Evolutionary conservation across 1,140 invertebrate species (phyloP).

Genomic region (Drosophila suzukii): DNA sequence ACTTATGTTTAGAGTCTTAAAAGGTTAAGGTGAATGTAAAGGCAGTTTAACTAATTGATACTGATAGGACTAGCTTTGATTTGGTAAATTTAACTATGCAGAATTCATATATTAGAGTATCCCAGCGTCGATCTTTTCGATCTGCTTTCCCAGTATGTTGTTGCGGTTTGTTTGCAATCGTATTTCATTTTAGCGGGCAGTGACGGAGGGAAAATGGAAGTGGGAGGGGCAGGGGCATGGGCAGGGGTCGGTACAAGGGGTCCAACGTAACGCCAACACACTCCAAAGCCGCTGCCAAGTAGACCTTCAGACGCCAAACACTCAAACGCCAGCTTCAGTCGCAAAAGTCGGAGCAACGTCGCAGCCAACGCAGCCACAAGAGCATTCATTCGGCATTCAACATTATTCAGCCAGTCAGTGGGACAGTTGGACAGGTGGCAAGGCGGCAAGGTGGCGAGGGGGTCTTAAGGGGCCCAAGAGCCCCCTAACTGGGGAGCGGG

Average conservation of each 20-base stretch:
- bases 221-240: background rate
- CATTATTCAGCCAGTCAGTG: slow-evolving; percentile 51
- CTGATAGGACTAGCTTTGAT: too few species aligned
- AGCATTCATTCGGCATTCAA: slow-evolving; percentile 53
- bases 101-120: slow-evolving; percentile 5
- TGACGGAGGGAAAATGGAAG: slow-evolving; percentile 17
- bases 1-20: too few species aligned
- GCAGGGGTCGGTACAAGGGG: slow-evolving; percentile 6
- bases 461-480: slow-evolving; percentile 8
- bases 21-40: too few species aligned
- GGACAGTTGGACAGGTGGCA: slow-evolving; percentile 54
- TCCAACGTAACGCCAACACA: slow-evolving; percentile 75
- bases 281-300: slow-evolving; percentile 77
- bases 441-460: background rate
- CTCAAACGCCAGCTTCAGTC: slow-evolving; percentile 70
- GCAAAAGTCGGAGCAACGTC: slow-evolving; percentile 31
- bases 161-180: slow-evolving; percentile 69
- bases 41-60: too few species aligned
- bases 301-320: slow-evolving; percentile 83
- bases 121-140: background rate
- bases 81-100: background rate
- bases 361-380: slow-evolving; percentile 55
- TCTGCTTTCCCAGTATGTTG: slow-evolving; percentile 13
- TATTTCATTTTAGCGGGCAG: slow-evolving; percentile 64
- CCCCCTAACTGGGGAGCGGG: background rate